Evolutionary conservation across 1,140 invertebrate species (phyloP).

Genomic region (Saccostrea glomerata): DNA sequence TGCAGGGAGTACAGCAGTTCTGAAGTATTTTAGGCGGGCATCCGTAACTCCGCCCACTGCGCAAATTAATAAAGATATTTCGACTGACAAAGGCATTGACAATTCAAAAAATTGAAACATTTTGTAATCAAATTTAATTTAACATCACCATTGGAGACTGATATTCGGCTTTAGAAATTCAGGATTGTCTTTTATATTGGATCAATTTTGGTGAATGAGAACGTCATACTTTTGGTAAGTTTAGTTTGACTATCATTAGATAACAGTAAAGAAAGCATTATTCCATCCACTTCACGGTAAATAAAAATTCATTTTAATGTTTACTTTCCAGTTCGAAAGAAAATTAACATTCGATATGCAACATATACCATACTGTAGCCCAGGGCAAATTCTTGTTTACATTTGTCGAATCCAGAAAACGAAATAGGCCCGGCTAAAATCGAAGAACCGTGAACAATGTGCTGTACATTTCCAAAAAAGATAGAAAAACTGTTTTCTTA

Average conservation of each 20-base stretch:
- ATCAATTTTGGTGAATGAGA: neutral
- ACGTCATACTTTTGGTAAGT: neutral
- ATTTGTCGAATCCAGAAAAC: slow-evolving; percentile 22
- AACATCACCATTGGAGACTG: neutral
- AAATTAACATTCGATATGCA: slow-evolving; percentile 38
- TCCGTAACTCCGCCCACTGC: slow-evolving; percentile 18
- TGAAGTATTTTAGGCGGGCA: slow-evolving; percentile 9
- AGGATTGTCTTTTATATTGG: neutral
- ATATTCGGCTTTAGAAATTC: neutral
- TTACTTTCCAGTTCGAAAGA: slow-evolving; percentile 3
- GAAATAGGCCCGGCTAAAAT: slow-evolving; percentile 8
- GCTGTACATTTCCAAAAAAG: neutral
- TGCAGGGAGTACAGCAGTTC: neutral
- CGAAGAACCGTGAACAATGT: slow-evolving; percentile 8
- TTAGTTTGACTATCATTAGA: neutral
- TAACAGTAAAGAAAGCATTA: neutral
- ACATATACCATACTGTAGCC: slow-evolving; percentile 10
- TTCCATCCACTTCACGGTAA: neutral
- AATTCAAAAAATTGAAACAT: slow-evolving; percentile 37
- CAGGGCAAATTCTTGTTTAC: slow-evolving; percentile 15
- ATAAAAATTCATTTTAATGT: neutral
- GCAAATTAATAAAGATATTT: slow-evolving; percentile 37
- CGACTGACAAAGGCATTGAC: slow-evolving; percentile 11
- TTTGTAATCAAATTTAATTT: slow-evolving; percentile 32
- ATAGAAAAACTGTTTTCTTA: neutral